Conservation (phyloP, 2,113 vertebrate genomes). For the Xyliphius kryptos region DNA sequence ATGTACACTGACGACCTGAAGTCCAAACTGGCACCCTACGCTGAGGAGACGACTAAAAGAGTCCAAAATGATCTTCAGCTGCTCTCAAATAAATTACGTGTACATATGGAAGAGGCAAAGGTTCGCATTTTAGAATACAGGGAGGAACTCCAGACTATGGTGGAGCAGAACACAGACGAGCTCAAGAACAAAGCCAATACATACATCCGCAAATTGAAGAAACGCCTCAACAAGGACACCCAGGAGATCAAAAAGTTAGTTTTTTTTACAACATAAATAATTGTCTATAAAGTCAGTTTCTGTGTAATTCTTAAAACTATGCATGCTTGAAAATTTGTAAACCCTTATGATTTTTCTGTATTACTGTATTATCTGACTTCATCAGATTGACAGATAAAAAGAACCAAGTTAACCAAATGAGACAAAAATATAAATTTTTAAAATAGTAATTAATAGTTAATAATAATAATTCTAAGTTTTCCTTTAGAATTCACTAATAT, state of each 20-base stretch:
- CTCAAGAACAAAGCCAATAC: slow-evolving; percentile 43
- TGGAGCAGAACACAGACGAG: slow-evolving; percentile 61
- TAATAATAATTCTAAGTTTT: no score
- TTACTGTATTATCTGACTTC: no score
- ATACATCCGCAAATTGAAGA: slow-evolving; percentile 66
- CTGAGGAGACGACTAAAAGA: slow-evolving; percentile 42
- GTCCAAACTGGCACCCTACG: slow-evolving; percentile 56
- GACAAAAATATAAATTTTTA: no score
- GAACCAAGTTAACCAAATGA: no score
- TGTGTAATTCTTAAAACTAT: no score
- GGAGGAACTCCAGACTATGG: slow-evolving; percentile 57
- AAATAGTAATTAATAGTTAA: no score
- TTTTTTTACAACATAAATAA: no score
- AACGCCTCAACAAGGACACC: slow-evolving; percentile 64
- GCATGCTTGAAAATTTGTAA: no score
- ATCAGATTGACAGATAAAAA: no score
- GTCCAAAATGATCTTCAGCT: slow-evolving; percentile 52
- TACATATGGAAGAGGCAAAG: slow-evolving; percentile 53
- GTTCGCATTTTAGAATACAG: slow-evolving; percentile 52
- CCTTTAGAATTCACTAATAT: no score
- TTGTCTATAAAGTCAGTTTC: no score
- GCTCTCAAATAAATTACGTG: slow-evolving; percentile 43
- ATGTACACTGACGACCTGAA: slow-evolving; percentile 54
- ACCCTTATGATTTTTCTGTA: no score
- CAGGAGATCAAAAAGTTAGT: slow-evolving; percentile 62